phyloP scores from a whole-genome alignment of 1,140 invertebrate species.

The Phocides pigmalion region DNA sequence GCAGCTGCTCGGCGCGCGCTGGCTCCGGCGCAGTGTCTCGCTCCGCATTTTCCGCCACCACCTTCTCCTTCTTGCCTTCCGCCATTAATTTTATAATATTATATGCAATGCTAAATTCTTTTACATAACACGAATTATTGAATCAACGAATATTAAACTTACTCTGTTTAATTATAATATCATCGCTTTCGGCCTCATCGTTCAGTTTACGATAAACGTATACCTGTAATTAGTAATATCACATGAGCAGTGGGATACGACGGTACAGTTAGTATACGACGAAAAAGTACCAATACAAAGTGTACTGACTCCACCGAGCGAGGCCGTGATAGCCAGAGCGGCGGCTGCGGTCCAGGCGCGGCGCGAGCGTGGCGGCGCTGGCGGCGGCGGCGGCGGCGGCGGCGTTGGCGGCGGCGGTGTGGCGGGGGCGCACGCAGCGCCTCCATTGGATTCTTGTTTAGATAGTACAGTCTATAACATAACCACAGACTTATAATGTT shows the following conservation, averaged over 20 bases:
- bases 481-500: too few relatives aligned
- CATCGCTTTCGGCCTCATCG: slow-evolving; percentile 19
- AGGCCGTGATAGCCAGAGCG: slow-evolving; percentile 45
- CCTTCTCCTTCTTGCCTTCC: slow-evolving; percentile 5
- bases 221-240: slow-evolving; percentile 37
- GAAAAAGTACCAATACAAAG: not conserved
- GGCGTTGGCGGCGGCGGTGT: too few relatives aligned
- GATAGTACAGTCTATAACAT: too few relatives aligned
- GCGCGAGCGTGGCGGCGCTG: slow-evolving; percentile 13
- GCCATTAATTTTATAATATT: not conserved
- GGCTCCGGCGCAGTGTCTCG: slow-evolving; percentile 20
- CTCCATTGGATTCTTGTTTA: too few relatives aligned
- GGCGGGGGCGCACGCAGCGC: too few relatives aligned
- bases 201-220: slow-evolving; percentile 46
- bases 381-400: too few relatives aligned
- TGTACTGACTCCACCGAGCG: slow-evolving; percentile 48
- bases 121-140: too few relatives aligned
- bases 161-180: not conserved
- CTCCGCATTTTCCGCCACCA: slow-evolving; percentile 23
- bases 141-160: not conserved
- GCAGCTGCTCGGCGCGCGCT: slow-evolving; percentile 36
- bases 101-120: too few relatives aligned
- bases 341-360: slow-evolving; percentile 44
- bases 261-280: not conserved
- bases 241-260: too few relatives aligned